phyloP scores from a whole-genome alignment of 2,888 invertebrate species.

The Campopleginae sp. region DNA sequence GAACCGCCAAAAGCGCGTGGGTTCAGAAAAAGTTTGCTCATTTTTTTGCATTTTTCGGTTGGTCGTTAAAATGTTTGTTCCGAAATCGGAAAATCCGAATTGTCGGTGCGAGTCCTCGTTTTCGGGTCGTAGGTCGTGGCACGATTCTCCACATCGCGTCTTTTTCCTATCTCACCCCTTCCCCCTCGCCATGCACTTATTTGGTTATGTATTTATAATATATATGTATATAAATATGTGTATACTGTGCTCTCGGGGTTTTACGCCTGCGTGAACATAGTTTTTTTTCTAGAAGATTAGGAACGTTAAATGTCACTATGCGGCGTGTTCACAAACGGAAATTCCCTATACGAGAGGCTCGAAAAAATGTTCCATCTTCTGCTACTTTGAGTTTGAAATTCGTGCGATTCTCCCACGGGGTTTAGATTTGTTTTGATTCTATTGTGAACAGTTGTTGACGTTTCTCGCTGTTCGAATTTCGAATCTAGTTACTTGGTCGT shows the following conservation, averaged over 20 bases:
- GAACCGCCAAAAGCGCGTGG: background rate
- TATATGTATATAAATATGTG: background rate
- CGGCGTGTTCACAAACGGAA: background rate
- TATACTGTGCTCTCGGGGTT: constrained; percentile 24
- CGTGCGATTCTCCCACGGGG: background rate
- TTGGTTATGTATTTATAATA: constrained; percentile 13
- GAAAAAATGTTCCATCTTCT: background rate
- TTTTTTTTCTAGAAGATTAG: constrained; percentile 18
- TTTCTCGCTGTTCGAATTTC: background rate
- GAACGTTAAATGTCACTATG: background rate
- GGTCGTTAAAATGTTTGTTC: background rate
- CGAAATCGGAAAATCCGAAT: constrained; percentile 46
- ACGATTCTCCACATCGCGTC: constrained; percentile 61
- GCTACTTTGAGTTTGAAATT: background rate
- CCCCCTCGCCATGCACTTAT: constrained; percentile 38
- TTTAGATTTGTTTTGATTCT: background rate
- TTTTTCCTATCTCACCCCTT: constrained; percentile 23
- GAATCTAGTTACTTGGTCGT: background rate
- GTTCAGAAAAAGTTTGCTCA: background rate
- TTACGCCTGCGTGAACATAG: constrained; percentile 55
- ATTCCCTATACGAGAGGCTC: constrained; percentile 4
- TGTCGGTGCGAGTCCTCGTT: constrained; percentile 52
- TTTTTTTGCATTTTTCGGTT: background rate
- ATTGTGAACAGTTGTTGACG: background rate
- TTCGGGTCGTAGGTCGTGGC: constrained; percentile 66